phyloP scores from a whole-genome alignment of 2,797 vertebrate species.

The Lacerta bilineata region DNA sequence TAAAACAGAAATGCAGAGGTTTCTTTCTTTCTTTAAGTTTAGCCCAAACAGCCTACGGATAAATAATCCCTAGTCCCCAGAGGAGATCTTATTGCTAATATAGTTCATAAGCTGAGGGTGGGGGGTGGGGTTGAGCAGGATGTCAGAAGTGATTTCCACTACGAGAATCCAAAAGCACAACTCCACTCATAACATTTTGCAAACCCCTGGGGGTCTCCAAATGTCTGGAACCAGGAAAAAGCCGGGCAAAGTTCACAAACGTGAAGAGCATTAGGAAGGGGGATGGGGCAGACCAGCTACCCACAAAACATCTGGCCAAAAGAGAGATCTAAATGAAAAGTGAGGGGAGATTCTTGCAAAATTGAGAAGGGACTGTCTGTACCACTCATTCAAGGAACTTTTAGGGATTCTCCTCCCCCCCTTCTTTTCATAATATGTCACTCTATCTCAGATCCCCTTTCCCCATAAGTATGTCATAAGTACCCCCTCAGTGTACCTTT shows the following conservation, averaged over 20 bases:
- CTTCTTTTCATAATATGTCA: background rate
- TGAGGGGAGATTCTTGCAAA: background rate
- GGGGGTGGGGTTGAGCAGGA: background rate
- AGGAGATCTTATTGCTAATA: constrained; percentile 16
- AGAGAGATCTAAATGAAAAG: background rate
- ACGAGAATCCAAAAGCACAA: background rate
- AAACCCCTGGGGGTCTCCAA: background rate
- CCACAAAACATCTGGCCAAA: constrained; percentile 12
- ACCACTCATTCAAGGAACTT: background rate
- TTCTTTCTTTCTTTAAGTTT: background rate
- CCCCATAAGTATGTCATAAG: background rate
- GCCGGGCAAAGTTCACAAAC: constrained; percentile 36
- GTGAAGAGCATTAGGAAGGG: constrained; percentile 10
- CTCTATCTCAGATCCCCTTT: background rate
- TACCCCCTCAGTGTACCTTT: too few relatives aligned
- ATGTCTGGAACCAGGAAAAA: constrained; percentile 31
- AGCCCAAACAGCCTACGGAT: constrained; percentile 22
- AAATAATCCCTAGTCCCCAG: background rate
- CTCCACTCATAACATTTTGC: background rate
- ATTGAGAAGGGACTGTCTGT: background rate
- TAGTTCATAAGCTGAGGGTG: constrained; percentile 8
- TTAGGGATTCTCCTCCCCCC: background rate
- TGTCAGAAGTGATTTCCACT: background rate
- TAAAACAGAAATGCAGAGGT: background rate
- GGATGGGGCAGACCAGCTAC: background rate